Percentiles rank a stretch among this genome's conserved stretches.
These are phyloP conservation scores for Aphaenogaster floridana DNA, from an alignment of 1,140 invertebrate species.

Conservation along the genomic window DNA sequence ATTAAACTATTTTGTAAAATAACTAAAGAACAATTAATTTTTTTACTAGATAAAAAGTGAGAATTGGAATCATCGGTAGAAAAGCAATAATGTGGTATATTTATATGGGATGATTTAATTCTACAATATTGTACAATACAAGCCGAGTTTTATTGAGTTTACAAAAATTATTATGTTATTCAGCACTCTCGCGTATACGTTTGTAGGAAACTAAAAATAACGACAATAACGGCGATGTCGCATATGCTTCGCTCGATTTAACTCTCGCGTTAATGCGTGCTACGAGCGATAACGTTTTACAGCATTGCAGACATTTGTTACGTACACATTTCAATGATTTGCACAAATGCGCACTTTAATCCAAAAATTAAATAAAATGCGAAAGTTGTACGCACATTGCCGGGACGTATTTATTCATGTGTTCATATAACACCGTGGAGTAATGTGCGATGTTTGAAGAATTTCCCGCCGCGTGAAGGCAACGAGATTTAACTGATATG, in stretches of 20 bases:
- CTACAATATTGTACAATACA: neutral
- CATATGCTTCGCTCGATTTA: conserved; percentile 55
- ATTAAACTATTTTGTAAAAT: neutral
- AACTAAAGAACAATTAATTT: neutral
- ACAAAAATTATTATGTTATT: conserved; percentile 47
- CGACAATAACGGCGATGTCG: conserved; percentile 43
- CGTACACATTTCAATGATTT: conserved; percentile 38
- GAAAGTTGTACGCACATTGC: neutral
- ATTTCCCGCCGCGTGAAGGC: neutral
- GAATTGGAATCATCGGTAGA: neutral
- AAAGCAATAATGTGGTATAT: neutral
- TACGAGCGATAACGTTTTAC: conserved; percentile 48
- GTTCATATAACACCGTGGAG: neutral
- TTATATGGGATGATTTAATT: conserved; percentile 7
- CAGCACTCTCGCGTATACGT: neutral
- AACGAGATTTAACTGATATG: conserved; percentile 51
- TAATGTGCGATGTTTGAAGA: neutral
- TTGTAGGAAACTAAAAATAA: conserved; percentile 49
- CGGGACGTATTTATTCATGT: neutral
- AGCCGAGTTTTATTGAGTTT: conserved; percentile 5
- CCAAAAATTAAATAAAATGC: conserved; percentile 54
- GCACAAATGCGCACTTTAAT: conserved; percentile 37
- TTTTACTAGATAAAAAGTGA: neutral
- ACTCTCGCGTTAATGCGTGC: conserved; percentile 43
- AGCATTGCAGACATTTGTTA: conserved; percentile 45